Conservation (phyloP, 1,140 invertebrate species). For the Mesaphorura yosii region DNA sequence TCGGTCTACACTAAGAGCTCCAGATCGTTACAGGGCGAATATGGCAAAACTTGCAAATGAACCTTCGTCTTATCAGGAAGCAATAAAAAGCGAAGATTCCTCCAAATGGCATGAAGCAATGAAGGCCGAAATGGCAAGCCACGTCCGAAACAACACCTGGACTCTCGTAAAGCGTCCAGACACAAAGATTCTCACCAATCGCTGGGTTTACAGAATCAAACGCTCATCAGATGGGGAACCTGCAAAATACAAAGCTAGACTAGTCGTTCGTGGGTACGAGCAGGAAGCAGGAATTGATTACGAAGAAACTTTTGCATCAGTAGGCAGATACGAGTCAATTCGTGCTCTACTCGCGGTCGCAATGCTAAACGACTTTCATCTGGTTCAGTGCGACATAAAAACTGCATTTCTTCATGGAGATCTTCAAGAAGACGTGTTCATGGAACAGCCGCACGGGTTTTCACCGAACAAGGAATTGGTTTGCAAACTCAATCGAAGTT, state of each 20-base stretch:
- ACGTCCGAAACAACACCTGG: slow-evolving; percentile 25
- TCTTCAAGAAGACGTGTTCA: slow-evolving; percentile 36
- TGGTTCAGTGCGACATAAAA: slow-evolving; percentile 35
- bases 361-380: slow-evolving; percentile 29
- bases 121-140: slow-evolving; percentile 22
- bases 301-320: slow-evolving; percentile 36
- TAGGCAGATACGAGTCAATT: slow-evolving; percentile 34
- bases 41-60: background rate
- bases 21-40: background rate
- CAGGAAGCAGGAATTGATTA: slow-evolving; percentile 35
- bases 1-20: background rate
- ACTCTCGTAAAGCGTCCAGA: slow-evolving; percentile 9
- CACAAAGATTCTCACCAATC: slow-evolving; percentile 30
- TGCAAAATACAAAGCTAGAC: background rate
- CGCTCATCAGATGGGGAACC: slow-evolving; percentile 6
- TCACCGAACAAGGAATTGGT: slow-evolving; percentile 33
- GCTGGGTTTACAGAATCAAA: slow-evolving; percentile 16
- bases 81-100: slow-evolving; percentile 9
- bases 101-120: slow-evolving; percentile 25
- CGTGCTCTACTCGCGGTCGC: slow-evolving; percentile 16
- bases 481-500: slow-evolving; percentile 35
- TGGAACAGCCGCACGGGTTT: slow-evolving; percentile 35
- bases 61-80: slow-evolving; percentile 16
- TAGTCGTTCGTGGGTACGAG: slow-evolving; percentile 30
- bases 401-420: slow-evolving; percentile 38